Evolutionary conservation across 2,888 invertebrate genomes (phyloP).

Genomic region (Oscheius sp.): DNA sequence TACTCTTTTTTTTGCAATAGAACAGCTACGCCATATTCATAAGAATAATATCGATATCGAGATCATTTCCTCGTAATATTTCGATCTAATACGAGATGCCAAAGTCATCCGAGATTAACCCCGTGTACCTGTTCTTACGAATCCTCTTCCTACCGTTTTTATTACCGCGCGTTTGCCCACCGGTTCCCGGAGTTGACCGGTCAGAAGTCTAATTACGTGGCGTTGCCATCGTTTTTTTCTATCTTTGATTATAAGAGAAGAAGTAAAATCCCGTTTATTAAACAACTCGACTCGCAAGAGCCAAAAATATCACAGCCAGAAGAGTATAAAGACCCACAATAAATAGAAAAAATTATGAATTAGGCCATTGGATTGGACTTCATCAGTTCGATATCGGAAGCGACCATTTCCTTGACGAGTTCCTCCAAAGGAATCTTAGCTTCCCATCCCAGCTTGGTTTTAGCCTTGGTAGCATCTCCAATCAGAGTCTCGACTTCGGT

Average conservation of each 20-base stretch:
- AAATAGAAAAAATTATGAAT: background rate
- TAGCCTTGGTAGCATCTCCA: constrained; percentile 93
- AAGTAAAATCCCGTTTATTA: constrained; percentile 13
- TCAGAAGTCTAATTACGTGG: background rate
- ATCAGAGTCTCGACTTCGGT: constrained; percentile 89
- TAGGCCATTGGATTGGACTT: constrained; percentile 86
- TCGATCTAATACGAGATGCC: too few species aligned
- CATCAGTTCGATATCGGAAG: constrained; percentile 89
- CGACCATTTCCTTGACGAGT: constrained; percentile 93
- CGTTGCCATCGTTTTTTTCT: background rate
- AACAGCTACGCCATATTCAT: too few species aligned
- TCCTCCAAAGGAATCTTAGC: constrained; percentile 81
- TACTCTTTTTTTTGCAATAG: too few species aligned
- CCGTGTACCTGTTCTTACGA: background rate
- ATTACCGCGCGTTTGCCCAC: background rate
- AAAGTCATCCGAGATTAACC: too few species aligned
- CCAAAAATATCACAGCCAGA: constrained; percentile 20
- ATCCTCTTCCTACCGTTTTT: background rate
- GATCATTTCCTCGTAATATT: too few species aligned
- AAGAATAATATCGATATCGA: too few species aligned
- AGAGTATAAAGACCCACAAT: constrained; percentile 4
- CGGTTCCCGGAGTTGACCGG: background rate
- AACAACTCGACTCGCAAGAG: background rate
- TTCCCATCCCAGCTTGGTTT: constrained; percentile 84
- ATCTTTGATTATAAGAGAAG: background rate